Base-by-base conservation (phyloP, 1,140 invertebrate genomes). In the Panulirus ornatus region DNA sequence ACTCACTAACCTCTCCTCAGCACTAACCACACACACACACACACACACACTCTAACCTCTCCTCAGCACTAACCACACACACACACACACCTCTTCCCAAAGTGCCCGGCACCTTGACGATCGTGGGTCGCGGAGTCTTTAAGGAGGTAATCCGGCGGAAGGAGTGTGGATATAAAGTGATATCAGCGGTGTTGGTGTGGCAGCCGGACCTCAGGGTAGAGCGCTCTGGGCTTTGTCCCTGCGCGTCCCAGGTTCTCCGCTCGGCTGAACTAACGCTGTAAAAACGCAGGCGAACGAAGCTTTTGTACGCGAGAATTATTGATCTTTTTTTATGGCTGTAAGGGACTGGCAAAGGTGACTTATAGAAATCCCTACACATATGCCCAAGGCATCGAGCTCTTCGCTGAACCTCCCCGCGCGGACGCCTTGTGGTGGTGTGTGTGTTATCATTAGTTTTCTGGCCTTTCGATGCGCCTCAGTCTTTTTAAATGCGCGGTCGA, bases 121-220 rank as follows among this genome's bases (percentile, higher is more conserved):
- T n/a, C 40, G 36, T 58, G 81, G 63, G 36, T 8, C 14, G 0
- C 5, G 27, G 63, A 40, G 27, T 47, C 66, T 47, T 71, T 84
- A 34, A 19, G 66, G 79, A 42, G 38, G n/a, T 84, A 84, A 84
- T 84, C 71, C 82, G 71, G 63, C 44, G 82, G 82, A 84, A 84
- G 71, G n/a, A n/a, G 38, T 84, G 82, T 84, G 40, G 81, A 83
- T 83, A 83, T 83, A 83, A 30, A 63, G 81, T 66, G 81, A 83
- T 83, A 83, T 83, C 81, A 30, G 81, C 22, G 14, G n/a, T 3
- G 44, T 42, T 14, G 27, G 51, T 16, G 34, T 47, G 44, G 44
- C 14, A n/a, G n/a, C n/a, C n/a, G n/a, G n/a, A n/a, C n/a, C n/a
- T n/a, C n/a, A n/a, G n/a, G n/a, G n/a, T n/a, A n/a, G n/a, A n/a